These are phyloP conservation scores for Calyptommatus sinebrachiatus DNA, from an alignment of 2,113 vertebrate genomes.

Conservation along the genomic window DNA sequence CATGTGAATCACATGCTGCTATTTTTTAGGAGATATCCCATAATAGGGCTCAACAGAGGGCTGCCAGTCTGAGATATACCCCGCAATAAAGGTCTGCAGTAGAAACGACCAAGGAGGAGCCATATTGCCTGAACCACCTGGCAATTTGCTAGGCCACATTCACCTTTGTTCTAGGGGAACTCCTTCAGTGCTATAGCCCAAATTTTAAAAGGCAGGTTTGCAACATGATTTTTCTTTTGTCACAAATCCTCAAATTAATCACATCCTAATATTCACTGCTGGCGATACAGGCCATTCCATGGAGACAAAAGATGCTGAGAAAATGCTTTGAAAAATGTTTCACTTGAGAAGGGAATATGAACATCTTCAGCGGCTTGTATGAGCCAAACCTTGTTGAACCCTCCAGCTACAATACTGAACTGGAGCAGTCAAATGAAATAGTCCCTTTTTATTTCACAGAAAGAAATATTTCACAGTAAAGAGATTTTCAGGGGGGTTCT, in stretches of 20 bases:
- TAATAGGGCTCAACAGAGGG: too few species aligned
- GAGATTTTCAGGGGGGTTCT: constrained; percentile 17
- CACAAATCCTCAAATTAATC: constrained; percentile 47
- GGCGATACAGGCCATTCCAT: not conserved
- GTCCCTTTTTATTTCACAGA: constrained; percentile 34
- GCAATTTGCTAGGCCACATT: not conserved
- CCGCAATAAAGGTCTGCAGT: too few species aligned
- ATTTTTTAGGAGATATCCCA: too few species aligned
- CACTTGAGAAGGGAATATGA: constrained; percentile 4
- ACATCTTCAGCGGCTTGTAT: constrained; percentile 49
- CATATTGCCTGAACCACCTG: constrained; percentile 8
- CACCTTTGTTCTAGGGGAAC: constrained; percentile 4
- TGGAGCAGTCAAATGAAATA: constrained; percentile 28
- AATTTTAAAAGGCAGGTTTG: constrained; percentile 36
- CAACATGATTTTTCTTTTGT: constrained; percentile 4
- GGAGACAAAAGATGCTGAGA: constrained; percentile 14
- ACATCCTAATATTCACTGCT: constrained; percentile 35
- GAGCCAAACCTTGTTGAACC: constrained; percentile 35
- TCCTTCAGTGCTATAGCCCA: not conserved
- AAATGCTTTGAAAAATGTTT: constrained; percentile 42
- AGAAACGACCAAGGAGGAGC: not conserved
- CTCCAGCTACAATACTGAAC: constrained; percentile 43
- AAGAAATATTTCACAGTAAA: constrained; percentile 1
- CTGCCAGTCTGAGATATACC: too few species aligned
- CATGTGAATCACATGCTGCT: too few species aligned